These are phyloP conservation scores for Drosophila bocqueti DNA, from an alignment of 1,140 invertebrate species.

Conservation along the genomic window DNA sequence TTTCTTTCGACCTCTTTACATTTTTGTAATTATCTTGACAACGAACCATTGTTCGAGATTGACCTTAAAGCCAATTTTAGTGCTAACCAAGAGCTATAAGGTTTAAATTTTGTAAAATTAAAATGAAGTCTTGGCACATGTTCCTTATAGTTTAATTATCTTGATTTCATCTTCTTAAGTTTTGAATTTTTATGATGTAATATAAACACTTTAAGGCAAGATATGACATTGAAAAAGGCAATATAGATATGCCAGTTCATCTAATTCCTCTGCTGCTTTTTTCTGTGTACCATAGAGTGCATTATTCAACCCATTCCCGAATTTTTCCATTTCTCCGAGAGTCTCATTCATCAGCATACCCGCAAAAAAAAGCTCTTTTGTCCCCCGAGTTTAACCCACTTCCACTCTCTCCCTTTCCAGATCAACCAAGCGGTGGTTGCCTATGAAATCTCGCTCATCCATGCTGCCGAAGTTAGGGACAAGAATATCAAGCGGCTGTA, in stretches of 20 bases:
- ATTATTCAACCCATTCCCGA: background rate
- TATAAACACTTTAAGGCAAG: background rate
- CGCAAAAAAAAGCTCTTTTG: constrained; percentile 6
- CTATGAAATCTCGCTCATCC: constrained; percentile 80
- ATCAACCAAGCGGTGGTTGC: constrained; percentile 76
- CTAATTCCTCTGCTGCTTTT: background rate
- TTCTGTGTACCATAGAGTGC: background rate
- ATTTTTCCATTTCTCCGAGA: background rate
- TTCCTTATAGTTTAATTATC: no score
- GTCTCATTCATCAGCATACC: constrained; percentile 1
- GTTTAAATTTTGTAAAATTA: no score
- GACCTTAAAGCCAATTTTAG: no score
- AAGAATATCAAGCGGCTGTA: constrained; percentile 80
- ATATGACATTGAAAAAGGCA: background rate
- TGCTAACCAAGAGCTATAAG: no score
- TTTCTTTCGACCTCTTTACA: no score
- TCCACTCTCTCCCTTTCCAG: constrained; percentile 38
- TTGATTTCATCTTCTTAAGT: no score
- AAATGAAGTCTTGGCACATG: no score
- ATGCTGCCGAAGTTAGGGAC: constrained; percentile 67
- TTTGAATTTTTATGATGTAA: no score
- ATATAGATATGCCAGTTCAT: background rate
- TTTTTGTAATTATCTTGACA: no score
- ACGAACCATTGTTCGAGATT: no score
- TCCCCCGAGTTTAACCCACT: background rate